Evolutionary conservation across 2,113 vertebrate species (phyloP).

Genomic region (Engraulis encrasicolus): DNA sequence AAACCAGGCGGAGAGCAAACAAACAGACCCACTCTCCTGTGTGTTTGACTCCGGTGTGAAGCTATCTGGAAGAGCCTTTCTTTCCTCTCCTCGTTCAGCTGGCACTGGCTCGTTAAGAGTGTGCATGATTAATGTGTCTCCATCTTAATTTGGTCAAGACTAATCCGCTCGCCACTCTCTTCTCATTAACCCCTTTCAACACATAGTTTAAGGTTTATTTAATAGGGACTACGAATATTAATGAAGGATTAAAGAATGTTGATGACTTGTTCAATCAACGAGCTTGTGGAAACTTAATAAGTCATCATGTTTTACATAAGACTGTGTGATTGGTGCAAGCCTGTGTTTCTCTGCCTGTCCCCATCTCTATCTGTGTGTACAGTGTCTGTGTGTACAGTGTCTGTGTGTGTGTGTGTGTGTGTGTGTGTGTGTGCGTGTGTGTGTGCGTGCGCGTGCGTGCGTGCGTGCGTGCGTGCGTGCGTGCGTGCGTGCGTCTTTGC

Average conservation of each 20-base stretch:
- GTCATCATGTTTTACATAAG: background rate
- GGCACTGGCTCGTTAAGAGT: background rate
- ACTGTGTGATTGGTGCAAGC: background rate
- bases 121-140: background rate
- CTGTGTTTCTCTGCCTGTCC: slow-evolving; percentile 7
- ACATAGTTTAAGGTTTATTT: no score
- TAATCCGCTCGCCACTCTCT: background rate
- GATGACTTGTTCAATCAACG: background rate
- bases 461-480: background rate
- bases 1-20: background rate
- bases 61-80: background rate
- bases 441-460: background rate
- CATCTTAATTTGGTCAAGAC: background rate
- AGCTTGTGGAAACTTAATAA: background rate
- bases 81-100: background rate
- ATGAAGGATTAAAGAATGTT: no score
- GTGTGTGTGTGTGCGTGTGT: background rate
- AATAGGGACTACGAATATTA: no score
- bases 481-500: no score
- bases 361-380: background rate
- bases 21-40: background rate
- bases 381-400: background rate
- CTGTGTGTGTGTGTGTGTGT: background rate
- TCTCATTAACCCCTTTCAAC: background rate
- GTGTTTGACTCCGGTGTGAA: background rate